A percentile compares a stretch with the other conserved stretches of the same genome.
Conservation (phyloP, 2,113 vertebrate species). For the Xerus inauris region DNA sequence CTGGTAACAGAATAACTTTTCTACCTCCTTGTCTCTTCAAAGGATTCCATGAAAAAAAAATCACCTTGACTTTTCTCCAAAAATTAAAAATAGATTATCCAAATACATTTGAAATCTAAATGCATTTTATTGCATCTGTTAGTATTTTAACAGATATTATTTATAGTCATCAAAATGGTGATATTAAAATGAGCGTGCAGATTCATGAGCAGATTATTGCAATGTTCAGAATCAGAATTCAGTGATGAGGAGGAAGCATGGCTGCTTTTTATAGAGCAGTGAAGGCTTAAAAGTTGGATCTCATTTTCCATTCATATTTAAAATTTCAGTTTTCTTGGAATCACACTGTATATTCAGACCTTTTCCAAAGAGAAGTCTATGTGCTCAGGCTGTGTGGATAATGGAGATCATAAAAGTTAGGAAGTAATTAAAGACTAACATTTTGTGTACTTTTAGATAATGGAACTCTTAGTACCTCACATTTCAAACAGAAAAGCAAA, state of each 20-base stretch:
- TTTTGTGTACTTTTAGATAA: background rate
- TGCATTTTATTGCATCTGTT: background rate
- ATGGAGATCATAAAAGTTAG: background rate
- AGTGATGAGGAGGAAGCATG: rapidly evolving
- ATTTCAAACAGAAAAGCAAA: background rate
- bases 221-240: background rate
- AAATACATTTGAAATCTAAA: constrained; percentile 20
- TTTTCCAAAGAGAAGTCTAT: rapidly evolving
- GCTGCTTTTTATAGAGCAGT: background rate
- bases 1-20: background rate
- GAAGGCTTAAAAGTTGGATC: background rate
- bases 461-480: background rate
- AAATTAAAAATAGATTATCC: background rate
- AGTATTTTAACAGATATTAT: background rate
- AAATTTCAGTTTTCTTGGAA: background rate
- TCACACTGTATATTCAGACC: background rate
- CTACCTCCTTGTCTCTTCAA: background rate
- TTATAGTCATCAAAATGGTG: background rate
- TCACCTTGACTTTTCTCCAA: background rate
- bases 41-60: background rate
- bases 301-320: background rate
- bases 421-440: background rate
- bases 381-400: background rate
- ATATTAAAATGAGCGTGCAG: background rate
- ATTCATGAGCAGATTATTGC: background rate